phyloP scores from a whole-genome alignment of 2,888 invertebrate genomes.

The Timema cristinae region DNA sequence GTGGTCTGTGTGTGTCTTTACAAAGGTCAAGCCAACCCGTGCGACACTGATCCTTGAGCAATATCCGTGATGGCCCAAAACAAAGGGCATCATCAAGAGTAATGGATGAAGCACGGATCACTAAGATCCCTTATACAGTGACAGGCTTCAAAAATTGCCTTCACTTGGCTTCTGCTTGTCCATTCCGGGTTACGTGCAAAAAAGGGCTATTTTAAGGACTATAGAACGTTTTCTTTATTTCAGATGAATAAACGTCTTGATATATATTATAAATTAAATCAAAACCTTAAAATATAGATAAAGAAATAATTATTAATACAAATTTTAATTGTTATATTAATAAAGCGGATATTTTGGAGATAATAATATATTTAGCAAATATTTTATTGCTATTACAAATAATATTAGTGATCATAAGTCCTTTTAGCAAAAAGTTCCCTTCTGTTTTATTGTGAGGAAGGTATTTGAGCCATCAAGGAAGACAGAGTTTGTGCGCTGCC shows the following conservation, averaged over 20 bases:
- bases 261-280: too few relatives aligned
- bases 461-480: constrained; percentile 17
- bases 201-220: too few relatives aligned
- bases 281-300: too few relatives aligned
- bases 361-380: too few relatives aligned
- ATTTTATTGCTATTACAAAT: too few relatives aligned
- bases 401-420: neutral
- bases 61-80: constrained; percentile 9
- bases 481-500: constrained; percentile 15
- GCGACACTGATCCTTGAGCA: constrained; percentile 12
- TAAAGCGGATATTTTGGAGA: too few relatives aligned
- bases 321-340: too few relatives aligned
- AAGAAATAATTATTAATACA: too few relatives aligned
- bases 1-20: neutral
- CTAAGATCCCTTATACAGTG: constrained; percentile 14
- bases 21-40: neutral
- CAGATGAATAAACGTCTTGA: too few relatives aligned
- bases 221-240: too few relatives aligned
- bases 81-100: constrained; percentile 9
- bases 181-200: too few relatives aligned
- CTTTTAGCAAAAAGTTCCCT: neutral
- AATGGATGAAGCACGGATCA: constrained; percentile 14
- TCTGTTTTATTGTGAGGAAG: constrained; percentile 15
- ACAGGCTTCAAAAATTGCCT: constrained; percentile 13
- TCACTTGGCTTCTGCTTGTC: neutral